phyloP scores from a whole-genome alignment of 2,888 invertebrate genomes.

The Bhutanitis thaidina region DNA sequence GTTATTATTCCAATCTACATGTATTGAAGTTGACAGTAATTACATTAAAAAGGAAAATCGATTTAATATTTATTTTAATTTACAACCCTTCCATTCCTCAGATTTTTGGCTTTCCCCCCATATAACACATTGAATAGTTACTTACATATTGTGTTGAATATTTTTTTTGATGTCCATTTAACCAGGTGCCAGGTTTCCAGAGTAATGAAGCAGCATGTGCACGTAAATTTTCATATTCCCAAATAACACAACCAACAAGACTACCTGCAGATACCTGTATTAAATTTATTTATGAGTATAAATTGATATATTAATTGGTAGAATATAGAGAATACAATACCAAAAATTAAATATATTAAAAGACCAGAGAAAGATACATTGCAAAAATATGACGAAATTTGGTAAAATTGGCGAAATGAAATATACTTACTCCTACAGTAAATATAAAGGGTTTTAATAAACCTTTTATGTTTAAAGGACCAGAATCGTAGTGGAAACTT shows the following conservation, averaged over 20 bases:
- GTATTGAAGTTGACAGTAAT: too few relatives aligned
- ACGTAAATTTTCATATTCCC: constrained; percentile 89
- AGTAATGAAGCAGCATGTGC: constrained; percentile 77
- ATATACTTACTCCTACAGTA: constrained; percentile 79
- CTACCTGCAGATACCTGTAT: constrained; percentile 83
- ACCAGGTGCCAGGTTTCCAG: constrained; percentile 72
- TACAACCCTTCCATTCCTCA: too few relatives aligned
- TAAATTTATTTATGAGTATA: neutral
- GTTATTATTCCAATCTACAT: too few relatives aligned
- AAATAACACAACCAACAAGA: constrained; percentile 88
- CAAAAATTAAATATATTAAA: too few relatives aligned
- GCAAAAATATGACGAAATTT: too few relatives aligned
- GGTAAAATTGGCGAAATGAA: neutral
- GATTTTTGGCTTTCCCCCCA: too few relatives aligned
- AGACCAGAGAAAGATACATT: too few relatives aligned
- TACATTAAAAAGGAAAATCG: too few relatives aligned
- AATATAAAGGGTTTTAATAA: constrained; percentile 83
- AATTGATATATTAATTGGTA: too few relatives aligned
- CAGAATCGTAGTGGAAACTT: constrained; percentile 57
- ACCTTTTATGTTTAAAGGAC: constrained; percentile 59
- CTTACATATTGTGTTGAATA: constrained; percentile 47
- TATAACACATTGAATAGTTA: constrained; percentile 1
- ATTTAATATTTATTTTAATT: too few relatives aligned
- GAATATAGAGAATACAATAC: too few relatives aligned
- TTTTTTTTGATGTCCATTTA: constrained; percentile 68